Base-by-base conservation (phyloP, 2,797 vertebrate species). In the Phrynocephalus forsythii region DNA sequence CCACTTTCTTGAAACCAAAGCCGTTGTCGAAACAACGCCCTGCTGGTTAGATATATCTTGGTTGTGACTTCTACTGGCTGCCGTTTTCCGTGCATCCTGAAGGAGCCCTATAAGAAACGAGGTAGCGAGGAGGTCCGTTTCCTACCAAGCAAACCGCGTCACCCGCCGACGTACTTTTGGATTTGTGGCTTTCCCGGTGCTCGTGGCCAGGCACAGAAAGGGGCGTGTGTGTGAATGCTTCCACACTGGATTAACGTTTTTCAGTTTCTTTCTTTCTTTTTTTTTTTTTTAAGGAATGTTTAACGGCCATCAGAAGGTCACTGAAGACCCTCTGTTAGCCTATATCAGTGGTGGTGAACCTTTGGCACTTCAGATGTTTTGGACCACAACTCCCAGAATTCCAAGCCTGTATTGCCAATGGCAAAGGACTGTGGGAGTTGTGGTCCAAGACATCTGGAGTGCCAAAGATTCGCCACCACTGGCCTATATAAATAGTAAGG, bases 201-300 rank as follows among this genome's bases (percentile, higher is more conserved):
- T 91, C 93, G 90, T 93, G 94, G 76, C 92, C 94, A 94, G 93
- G 93, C 95, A 94, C 90, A 85, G 92, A 94, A 96, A 95, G 95
- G 95, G 96, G 95, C 38, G 95, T 94, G 95, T 93, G 91, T 90
- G 92, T 94, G 93, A 73, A 89, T 94, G 90, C 91, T 91, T 94
- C 94, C 95, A 95, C 95, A 96, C 95, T 96, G 95, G 95, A 96
- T 95, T 95, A 95, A 95, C 86, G 44, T 24, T 92, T 90, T 44
- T 3, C 18, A 18, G 5, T 60, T n/a, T 20, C 26, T 73, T 80
- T 18, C 38, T 50, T 71, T 56, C 20, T 28, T 33, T 33, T 33
- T 33, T 33, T 79, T 50, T 90, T 91, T 94, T 66, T 87, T 77
- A 89, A 91, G 94, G 94, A 96, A 95, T 95, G 95, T 95, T 44